These are phyloP conservation scores for Phoebastria nigripes DNA, from an alignment of 2,797 vertebrate genomes.

Conservation along the genomic window DNA sequence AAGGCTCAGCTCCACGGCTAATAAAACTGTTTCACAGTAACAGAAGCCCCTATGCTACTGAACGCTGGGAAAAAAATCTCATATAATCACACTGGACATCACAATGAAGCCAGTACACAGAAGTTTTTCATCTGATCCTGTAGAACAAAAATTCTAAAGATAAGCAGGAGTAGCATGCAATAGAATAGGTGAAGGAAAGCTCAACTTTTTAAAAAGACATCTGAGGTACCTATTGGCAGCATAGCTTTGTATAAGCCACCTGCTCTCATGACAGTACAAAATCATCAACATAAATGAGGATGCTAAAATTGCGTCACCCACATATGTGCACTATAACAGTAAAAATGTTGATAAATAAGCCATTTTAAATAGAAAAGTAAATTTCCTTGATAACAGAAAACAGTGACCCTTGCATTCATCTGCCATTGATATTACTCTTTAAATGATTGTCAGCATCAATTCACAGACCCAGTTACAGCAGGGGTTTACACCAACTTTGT, in stretches of 20 bases:
- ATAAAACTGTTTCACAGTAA: neutral
- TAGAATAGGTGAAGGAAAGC: neutral
- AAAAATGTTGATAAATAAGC: neutral
- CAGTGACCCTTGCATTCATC: neutral
- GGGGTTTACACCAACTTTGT: slow-evolving; percentile 8
- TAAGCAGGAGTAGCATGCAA: neutral
- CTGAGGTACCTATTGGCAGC: neutral
- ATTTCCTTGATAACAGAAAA: neutral
- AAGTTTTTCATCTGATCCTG: neutral
- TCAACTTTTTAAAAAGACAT: neutral
- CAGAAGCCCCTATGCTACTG: neutral
- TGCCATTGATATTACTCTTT: neutral
- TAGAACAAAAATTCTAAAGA: neutral
- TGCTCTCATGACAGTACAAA: neutral
- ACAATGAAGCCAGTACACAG: neutral
- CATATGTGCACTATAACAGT: fast-evolving
- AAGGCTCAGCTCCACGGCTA: neutral
- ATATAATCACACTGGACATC: neutral
- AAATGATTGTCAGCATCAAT: neutral
- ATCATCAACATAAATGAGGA: neutral
- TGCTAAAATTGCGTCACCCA: neutral
- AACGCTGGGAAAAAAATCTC: neutral
- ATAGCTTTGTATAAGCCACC: neutral
- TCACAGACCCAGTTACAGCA: neutral
- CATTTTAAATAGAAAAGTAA: neutral